Evolutionary conservation across 2,888 invertebrate species (phyloP).

Genomic region (Conistra vaccinii): DNA sequence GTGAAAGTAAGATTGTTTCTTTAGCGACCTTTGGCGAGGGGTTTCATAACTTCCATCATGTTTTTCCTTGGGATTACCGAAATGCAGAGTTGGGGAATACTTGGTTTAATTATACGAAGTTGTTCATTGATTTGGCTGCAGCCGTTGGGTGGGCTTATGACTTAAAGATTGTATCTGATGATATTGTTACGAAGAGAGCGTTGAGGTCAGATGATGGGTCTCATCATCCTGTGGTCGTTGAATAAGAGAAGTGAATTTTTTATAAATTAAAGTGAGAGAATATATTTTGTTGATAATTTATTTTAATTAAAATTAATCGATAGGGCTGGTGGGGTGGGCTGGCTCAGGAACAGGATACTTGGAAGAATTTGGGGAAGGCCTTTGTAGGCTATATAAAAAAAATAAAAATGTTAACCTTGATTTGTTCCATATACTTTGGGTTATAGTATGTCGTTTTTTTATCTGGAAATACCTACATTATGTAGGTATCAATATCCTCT

Average conservation of each 20-base stretch:
- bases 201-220: conserved; percentile 71
- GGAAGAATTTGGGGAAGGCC: background rate
- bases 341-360: background rate
- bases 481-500: background rate
- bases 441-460: background rate
- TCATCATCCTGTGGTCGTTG: background rate
- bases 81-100: conserved; percentile 73
- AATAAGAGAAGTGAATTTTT: too few relatives aligned
- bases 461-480: background rate
- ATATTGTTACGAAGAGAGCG: conserved; percentile 61
- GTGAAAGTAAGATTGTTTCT: conserved; percentile 68
- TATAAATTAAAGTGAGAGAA: background rate
- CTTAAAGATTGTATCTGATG: conserved; percentile 70
- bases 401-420: too few relatives aligned
- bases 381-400: too few relatives aligned
- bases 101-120: conserved; percentile 69
- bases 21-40: conserved; percentile 75
- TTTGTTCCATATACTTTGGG: background rate
- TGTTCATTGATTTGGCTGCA: conserved; percentile 78
- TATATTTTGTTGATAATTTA: background rate
- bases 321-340: background rate
- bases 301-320: background rate
- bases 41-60: conserved; percentile 80
- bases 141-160: conserved; percentile 81
- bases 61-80: conserved; percentile 78